Conservation (phyloP, 1,140 invertebrate genomes). For the Sitobion miscanthi region DNA sequence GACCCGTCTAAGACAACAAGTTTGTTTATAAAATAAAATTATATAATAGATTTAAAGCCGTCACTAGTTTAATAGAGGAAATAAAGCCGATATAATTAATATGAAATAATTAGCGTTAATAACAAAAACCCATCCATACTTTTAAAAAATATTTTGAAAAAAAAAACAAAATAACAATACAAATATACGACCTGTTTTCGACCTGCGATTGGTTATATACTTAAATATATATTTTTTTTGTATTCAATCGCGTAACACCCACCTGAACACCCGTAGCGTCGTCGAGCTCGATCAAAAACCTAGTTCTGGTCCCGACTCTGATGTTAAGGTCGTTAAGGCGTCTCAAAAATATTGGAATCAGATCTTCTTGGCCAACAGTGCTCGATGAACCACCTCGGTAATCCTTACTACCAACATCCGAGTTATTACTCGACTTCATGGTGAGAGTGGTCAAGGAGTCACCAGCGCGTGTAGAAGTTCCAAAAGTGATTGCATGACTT, state of each 20-base stretch:
- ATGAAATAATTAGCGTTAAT: background rate
- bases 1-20: background rate
- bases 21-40: background rate
- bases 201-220: background rate
- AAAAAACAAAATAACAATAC: background rate
- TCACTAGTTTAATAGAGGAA: background rate
- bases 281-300: slow-evolving; percentile 81
- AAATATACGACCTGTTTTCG: background rate
- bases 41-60: no score
- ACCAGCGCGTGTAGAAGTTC: background rate
- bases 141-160: background rate
- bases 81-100: background rate
- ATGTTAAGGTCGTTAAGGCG: slow-evolving; percentile 80
- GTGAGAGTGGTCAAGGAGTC: slow-evolving; percentile 2
- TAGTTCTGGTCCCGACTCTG: slow-evolving; percentile 82
- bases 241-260: slow-evolving; percentile 49
- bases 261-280: slow-evolving; percentile 81
- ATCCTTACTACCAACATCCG: background rate
- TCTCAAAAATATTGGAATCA: slow-evolving; percentile 78
- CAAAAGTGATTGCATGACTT: slow-evolving; percentile 34
- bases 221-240: background rate
- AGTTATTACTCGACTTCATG: slow-evolving; percentile 26
- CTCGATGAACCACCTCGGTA: slow-evolving; percentile 17
- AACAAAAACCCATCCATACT: background rate
- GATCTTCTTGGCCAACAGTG: slow-evolving; percentile 63